Percentiles rank a stretch among this genome's conserved stretches.
These are phyloP conservation scores for Tribolium castaneum DNA, from an alignment of 1,140 invertebrate genomes.

Conservation along the genomic window DNA sequence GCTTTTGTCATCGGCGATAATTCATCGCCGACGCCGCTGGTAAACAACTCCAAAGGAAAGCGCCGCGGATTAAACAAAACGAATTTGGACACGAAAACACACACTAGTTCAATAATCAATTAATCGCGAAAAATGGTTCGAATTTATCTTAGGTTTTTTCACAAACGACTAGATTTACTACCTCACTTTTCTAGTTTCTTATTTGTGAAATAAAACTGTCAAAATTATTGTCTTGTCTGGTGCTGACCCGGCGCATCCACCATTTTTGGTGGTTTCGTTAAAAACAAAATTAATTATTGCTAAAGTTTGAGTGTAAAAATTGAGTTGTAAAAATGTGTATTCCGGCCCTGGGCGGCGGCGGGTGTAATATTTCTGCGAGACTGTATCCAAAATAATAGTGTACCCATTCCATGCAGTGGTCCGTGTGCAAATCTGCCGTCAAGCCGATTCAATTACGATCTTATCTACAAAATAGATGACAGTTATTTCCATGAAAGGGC, in stretches of 20 bases:
- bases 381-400: slow-evolving; percentile 60
- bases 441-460: slow-evolving; percentile 65
- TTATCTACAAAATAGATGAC: slow-evolving; percentile 65
- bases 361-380: slow-evolving; percentile 49
- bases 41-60: slow-evolving; percentile 6
- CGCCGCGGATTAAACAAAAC: neutral
- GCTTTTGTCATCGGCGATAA: slow-evolving; percentile 26
- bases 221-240: no score
- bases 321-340: neutral
- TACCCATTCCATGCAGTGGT: slow-evolving; percentile 59
- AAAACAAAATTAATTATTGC: no score
- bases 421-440: slow-evolving; percentile 64
- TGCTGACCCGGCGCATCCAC: no score
- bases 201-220: neutral
- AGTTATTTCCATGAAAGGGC: slow-evolving; percentile 65
- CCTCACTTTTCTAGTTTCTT: no score
- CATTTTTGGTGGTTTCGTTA: no score
- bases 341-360: neutral
- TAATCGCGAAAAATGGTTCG: no score
- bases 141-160: no score
- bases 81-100: neutral
- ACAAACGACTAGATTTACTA: no score
- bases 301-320: no score
- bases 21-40: slow-evolving; percentile 12
- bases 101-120: no score